phyloP scores from a whole-genome alignment of 2,113 vertebrate genomes.

The Turdus rufiventris region DNA sequence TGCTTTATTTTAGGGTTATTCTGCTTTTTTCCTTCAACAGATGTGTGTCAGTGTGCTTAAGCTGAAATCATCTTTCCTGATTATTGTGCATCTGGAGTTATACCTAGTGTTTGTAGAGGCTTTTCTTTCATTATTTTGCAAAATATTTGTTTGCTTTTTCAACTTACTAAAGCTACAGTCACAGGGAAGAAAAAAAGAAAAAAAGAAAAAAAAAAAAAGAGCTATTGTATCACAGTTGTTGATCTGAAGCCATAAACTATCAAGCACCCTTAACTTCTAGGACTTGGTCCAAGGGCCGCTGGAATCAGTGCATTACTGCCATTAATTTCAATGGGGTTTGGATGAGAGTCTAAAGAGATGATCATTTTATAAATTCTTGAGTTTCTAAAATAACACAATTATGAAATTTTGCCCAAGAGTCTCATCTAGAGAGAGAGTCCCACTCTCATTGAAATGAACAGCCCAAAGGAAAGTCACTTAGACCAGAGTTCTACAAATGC shows the following conservation, averaged over 20 bases:
- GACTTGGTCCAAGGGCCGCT: not conserved
- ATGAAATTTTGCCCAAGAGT: not conserved
- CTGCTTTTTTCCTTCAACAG: not conserved
- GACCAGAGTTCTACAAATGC: not conserved
- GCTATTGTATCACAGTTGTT: not conserved
- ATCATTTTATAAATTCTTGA: not conserved
- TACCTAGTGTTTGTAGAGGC: not conserved
- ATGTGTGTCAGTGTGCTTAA: not conserved
- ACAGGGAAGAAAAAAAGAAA: not conserved
- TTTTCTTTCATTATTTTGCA: not conserved
- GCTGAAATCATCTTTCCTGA: not conserved
- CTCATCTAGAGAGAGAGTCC: not conserved
- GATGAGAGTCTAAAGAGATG: not conserved
- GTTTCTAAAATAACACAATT: not conserved
- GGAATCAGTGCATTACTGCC: slow-evolving; percentile 19
- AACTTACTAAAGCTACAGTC: not conserved
- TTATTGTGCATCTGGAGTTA: not conserved
- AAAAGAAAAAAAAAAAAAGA: not conserved
- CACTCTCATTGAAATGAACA: not conserved
- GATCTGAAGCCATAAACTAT: slow-evolving; percentile 21
- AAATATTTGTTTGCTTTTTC: not conserved
- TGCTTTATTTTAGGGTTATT: not conserved
- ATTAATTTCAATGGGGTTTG: slow-evolving; percentile 34
- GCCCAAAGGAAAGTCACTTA: not conserved
- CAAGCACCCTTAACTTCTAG: slow-evolving; percentile 25